phyloP scores from a whole-genome alignment of 1,140 invertebrate genomes.

The Monomorium pharaonis region DNA sequence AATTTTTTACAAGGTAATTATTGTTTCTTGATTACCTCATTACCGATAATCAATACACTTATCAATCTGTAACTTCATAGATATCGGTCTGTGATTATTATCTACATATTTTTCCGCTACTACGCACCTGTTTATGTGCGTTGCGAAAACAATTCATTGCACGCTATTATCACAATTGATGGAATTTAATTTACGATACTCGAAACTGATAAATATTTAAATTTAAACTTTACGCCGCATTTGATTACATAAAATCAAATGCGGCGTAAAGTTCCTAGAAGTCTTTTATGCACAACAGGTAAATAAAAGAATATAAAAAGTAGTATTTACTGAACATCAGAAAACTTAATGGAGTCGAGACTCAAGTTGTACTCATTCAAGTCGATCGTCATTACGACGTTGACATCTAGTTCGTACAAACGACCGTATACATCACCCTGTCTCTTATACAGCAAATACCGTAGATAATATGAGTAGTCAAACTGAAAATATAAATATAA shows the following conservation, averaged over 20 bases:
- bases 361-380: slow-evolving; percentile 14
- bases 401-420: slow-evolving; percentile 27
- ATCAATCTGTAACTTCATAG: background rate
- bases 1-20: slow-evolving; percentile 4
- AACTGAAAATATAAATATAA: slow-evolving; percentile 60
- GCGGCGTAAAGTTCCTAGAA: background rate
- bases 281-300: background rate
- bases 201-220: slow-evolving; percentile 11
- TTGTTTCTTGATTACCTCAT: background rate
- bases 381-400: slow-evolving; percentile 20
- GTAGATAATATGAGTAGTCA: slow-evolving; percentile 63
- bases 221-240: too few species aligned
- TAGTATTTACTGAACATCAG: slow-evolving; percentile 61
- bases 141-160: slow-evolving; percentile 7
- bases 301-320: background rate
- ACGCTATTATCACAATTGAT: slow-evolving; percentile 4
- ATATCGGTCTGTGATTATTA: slow-evolving; percentile 12
- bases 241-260: too few species aligned
- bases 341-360: slow-evolving; percentile 59
- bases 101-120: background rate
- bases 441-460: slow-evolving; percentile 44
- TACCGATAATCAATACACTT: background rate
- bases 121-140: background rate
- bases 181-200: background rate
- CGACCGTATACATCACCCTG: slow-evolving; percentile 59